These are phyloP conservation scores for Limnephilus lunatus DNA, from an alignment of 2,888 invertebrate species.

Conservation along the genomic window DNA sequence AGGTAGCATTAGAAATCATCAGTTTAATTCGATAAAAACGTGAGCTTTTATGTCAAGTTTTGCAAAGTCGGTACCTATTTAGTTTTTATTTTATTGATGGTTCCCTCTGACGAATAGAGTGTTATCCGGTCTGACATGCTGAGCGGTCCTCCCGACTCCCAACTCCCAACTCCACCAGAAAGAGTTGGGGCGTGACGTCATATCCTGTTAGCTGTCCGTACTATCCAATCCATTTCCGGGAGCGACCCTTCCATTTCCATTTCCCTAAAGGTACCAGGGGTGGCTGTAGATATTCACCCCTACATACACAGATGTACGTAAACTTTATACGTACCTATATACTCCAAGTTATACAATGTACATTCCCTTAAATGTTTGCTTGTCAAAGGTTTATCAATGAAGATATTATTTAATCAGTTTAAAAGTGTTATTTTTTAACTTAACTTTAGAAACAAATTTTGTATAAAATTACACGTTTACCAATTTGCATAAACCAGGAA, in stretches of 20 bases:
- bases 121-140: constrained; percentile 13
- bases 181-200: constrained; percentile 51
- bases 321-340: not conserved
- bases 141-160: not conserved
- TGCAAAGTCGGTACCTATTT: not conserved
- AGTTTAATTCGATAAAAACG: not conserved
- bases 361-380: constrained; percentile 13
- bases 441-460: not conserved
- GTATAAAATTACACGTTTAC: too few relatives aligned
- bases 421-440: too few relatives aligned
- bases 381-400: not conserved
- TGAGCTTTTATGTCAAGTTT: not conserved
- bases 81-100: constrained; percentile 4
- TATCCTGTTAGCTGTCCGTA: constrained; percentile 52
- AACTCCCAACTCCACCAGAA: constrained; percentile 4
- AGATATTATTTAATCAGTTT: not conserved
- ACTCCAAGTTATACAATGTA: not conserved
- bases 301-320: not conserved
- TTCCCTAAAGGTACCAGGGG: not conserved
- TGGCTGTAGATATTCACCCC: not conserved
- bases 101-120: not conserved
- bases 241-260: constrained; percentile 50
- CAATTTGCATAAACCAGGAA: too few relatives aligned
- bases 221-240: constrained; percentile 59
- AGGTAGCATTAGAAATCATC: too few relatives aligned